These are phyloP conservation scores for Trididemnum nubilum DNA, from an alignment of 23 tunicate species.

Conservation along the genomic window DNA sequence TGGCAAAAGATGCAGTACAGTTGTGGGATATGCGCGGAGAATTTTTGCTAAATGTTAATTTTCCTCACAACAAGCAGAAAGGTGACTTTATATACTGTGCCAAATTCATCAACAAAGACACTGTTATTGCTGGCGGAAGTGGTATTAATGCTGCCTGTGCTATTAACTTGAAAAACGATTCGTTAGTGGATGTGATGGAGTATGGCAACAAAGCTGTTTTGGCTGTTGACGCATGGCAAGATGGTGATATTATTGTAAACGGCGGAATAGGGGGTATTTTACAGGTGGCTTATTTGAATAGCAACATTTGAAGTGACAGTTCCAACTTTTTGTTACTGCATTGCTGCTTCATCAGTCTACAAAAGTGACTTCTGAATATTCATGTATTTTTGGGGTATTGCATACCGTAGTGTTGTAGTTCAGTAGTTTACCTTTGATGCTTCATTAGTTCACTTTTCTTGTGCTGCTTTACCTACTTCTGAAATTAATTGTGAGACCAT, in stretches of 20 bases:
- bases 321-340: no score
- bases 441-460: no score
- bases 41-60: constrained; percentile 32
- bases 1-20: constrained; percentile 71
- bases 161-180: constrained; percentile 21
- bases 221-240: constrained; percentile 47
- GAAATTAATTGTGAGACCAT: no score
- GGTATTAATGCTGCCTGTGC: constrained; percentile 76
- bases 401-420: no score
- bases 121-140: constrained; percentile 84
- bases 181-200: constrained; percentile 18
- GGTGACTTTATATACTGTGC: constrained; percentile 86
- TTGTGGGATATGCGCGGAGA: constrained; percentile 79
- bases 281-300: constrained; percentile 18
- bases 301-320: no score
- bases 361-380: no score
- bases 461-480: no score
- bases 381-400: no score
- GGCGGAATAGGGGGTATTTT: constrained; percentile 67
- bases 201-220: constrained; percentile 42
- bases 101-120: constrained; percentile 35
- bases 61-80: constrained; percentile 49
- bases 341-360: no score
- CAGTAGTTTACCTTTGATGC: no score
- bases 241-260: constrained; percentile 29